A percentile compares a stretch with the other conserved stretches of the same genome.
Evolutionary conservation across 2,888 invertebrate genomes (phyloP).

Genomic region (Sturmia bella): DNA sequence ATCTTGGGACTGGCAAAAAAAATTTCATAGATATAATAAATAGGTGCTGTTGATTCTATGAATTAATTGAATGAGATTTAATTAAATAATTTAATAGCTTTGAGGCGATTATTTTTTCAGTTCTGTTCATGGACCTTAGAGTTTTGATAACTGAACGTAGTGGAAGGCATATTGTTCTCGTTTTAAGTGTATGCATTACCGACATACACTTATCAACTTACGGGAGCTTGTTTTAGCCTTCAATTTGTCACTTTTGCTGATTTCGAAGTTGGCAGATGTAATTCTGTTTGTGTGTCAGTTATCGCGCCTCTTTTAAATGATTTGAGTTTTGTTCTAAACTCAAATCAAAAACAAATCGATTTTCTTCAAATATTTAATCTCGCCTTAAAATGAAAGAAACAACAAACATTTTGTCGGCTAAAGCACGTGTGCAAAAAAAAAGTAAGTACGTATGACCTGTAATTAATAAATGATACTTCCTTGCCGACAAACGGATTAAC

Average conservation of each 20-base stretch:
- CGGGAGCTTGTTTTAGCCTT: no score
- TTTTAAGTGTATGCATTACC: no score
- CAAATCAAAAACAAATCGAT: constrained; percentile 35
- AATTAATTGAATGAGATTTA: no score
- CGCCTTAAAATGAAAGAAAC: neutral
- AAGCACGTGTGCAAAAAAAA: constrained; percentile 55
- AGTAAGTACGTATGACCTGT: constrained; percentile 28
- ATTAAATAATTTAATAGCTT: no score
- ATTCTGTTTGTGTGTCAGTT: constrained; percentile 22
- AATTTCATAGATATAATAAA: no score
- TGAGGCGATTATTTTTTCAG: no score
- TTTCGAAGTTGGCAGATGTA: neutral
- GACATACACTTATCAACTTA: no score
- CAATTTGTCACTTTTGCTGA: neutral
- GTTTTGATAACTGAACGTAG: no score
- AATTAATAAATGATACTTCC: constrained; percentile 59
- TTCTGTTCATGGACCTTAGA: no score
- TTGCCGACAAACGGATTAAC: constrained; percentile 43
- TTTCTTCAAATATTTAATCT: constrained; percentile 38
- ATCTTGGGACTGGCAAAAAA: no score
- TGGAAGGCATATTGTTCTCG: no score
- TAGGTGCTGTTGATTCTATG: no score
- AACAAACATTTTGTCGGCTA: constrained; percentile 41
- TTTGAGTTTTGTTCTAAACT: neutral
- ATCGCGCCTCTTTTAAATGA: constrained; percentile 28